Percentiles rank a stretch among this genome's conserved stretches.
Conservation (phyloP, 2,113 vertebrate species). For the Lanius ludovicianus region DNA sequence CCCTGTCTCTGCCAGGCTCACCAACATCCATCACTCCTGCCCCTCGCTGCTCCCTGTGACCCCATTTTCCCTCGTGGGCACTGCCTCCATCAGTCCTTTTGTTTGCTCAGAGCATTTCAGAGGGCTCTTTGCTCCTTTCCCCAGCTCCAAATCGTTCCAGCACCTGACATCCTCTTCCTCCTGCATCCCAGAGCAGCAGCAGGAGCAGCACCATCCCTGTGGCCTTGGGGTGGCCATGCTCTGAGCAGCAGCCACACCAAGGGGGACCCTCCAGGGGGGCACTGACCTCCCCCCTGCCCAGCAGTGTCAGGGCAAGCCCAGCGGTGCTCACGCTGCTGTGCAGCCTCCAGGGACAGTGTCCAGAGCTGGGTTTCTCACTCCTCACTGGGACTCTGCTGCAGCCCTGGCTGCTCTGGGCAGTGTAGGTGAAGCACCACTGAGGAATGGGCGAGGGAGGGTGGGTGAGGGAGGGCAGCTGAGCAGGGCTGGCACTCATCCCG, state of each 20-base stretch:
- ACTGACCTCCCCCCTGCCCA: background rate
- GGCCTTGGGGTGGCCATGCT: accelerated
- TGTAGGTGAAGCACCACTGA: accelerated
- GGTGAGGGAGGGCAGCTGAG: background rate
- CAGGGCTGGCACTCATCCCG: background rate
- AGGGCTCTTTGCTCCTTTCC: background rate
- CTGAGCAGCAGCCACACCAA: background rate
- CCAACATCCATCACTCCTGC: background rate
- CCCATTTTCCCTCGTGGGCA: accelerated
- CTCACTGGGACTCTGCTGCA: background rate
- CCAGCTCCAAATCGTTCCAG: background rate
- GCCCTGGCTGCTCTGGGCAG: background rate
- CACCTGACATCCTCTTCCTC: accelerated
- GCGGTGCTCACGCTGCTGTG: accelerated
- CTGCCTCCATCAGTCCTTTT: background rate
- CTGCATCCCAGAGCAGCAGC: background rate
- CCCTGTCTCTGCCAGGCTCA: background rate
- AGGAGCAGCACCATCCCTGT: accelerated
- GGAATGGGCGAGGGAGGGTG: background rate
- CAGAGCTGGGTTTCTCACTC: accelerated
- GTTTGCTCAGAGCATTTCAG: background rate
- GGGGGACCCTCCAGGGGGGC: accelerated
- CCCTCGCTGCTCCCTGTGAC: background rate
- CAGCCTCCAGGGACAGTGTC: background rate
- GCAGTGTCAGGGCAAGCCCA: accelerated